Percentiles rank a stretch among this genome's conserved stretches.
Evolutionary conservation across 2,888 invertebrate species (phyloP).

Genomic region (Lutraria lutraria): DNA sequence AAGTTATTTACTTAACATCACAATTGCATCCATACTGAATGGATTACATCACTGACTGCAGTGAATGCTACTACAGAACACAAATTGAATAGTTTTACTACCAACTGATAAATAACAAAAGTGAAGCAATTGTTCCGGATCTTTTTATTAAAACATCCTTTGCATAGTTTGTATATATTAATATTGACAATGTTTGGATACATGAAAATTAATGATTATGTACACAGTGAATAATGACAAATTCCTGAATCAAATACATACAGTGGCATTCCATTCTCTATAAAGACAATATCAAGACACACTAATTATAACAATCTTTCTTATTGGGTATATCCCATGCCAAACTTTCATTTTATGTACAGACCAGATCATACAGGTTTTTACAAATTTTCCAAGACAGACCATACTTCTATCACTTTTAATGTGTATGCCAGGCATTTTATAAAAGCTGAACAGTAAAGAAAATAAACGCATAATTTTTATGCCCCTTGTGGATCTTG

Average conservation of each 20-base stretch:
- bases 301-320: background rate
- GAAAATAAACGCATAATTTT: too few relatives aligned
- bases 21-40: too few relatives aligned
- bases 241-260: background rate
- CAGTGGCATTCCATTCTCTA: background rate
- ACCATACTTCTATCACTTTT: too few relatives aligned
- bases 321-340: background rate
- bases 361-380: background rate
- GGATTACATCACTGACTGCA: too few relatives aligned
- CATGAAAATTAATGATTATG: slow-evolving; percentile 1
- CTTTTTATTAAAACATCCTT: slow-evolving; percentile 5
- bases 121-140: background rate
- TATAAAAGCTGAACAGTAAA: too few relatives aligned
- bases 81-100: background rate
- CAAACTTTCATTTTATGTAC: background rate
- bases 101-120: background rate
- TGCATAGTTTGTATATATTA: background rate
- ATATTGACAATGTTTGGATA: background rate
- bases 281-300: background rate
- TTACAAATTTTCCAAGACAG: too few relatives aligned
- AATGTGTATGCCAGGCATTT: too few relatives aligned
- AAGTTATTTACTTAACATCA: too few relatives aligned
- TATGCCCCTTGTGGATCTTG: too few relatives aligned
- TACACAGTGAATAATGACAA: background rate
- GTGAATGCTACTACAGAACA: too few relatives aligned